These are phyloP conservation scores for Corydoras sp. DNA, from an alignment of 2,113 vertebrate genomes.

Conservation along the genomic window DNA sequence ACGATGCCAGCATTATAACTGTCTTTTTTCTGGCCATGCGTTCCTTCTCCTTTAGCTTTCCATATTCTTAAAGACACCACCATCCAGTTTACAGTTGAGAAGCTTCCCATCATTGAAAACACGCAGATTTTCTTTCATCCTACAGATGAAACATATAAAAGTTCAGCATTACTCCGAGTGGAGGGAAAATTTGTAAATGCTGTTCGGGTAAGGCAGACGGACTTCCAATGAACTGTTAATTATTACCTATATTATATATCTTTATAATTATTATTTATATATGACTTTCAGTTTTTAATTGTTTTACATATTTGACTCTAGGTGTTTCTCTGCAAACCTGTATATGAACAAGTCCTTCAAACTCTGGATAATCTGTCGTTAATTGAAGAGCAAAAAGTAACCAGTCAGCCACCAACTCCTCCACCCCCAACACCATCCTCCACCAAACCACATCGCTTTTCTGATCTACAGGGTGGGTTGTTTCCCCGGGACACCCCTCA, in stretches of 20 bases:
- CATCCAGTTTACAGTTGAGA: slow-evolving; percentile 90
- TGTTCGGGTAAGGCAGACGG: slow-evolving; percentile 77
- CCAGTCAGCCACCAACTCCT: slow-evolving; percentile 62
- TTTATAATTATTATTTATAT: neutral
- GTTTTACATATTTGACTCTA: slow-evolving; percentile 47
- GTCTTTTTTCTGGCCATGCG: no score
- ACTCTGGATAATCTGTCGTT: slow-evolving; percentile 90
- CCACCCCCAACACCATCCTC: slow-evolving; percentile 72
- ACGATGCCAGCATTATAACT: no score
- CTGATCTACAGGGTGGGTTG: slow-evolving; percentile 71
- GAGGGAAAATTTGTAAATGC: slow-evolving; percentile 89
- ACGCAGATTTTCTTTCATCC: slow-evolving; percentile 66
- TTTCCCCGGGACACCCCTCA: slow-evolving; percentile 77
- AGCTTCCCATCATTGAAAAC: slow-evolving; percentile 74
- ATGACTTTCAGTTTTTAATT: no score
- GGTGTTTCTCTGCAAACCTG: slow-evolving; percentile 92
- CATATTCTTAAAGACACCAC: slow-evolving; percentile 94
- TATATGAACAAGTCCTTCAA: slow-evolving; percentile 93
- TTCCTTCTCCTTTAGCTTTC: slow-evolving; percentile 69
- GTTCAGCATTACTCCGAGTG: slow-evolving; percentile 78
- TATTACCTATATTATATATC: neutral
- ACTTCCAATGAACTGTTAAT: neutral
- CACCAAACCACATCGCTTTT: slow-evolving; percentile 62
- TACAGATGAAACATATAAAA: slow-evolving; percentile 68
- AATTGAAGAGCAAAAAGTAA: slow-evolving; percentile 71